A percentile compares a stretch with the other conserved stretches of the same genome.
phyloP scores from a whole-genome alignment of 2,888 invertebrate species.

The Syrphus vitripennis region DNA sequence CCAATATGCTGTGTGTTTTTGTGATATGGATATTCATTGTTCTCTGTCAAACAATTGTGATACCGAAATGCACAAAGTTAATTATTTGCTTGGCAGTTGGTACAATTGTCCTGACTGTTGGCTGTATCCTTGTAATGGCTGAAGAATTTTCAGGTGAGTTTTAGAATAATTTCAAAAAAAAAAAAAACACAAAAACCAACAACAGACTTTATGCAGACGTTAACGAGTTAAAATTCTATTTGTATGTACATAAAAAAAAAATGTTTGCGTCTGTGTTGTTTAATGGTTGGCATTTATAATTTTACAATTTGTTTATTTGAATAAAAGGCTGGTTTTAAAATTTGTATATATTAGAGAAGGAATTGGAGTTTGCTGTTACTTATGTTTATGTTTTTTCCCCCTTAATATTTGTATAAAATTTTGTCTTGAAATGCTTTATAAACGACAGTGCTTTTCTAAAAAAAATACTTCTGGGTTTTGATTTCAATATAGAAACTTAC shows the following conservation, averaged over 20 bases:
- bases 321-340: not conserved
- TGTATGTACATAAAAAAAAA: not conserved
- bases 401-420: too few relatives aligned
- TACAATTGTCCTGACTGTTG: conserved; percentile 86
- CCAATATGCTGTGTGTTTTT: conserved; percentile 95
- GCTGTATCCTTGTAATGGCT: conserved; percentile 91
- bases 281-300: not conserved
- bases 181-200: not conserved
- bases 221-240: not conserved
- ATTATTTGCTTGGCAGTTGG: conserved; percentile 85
- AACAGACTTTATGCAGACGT: not conserved
- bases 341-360: not conserved
- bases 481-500: too few relatives aligned
- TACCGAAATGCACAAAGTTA: conserved; percentile 85
- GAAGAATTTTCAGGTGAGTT: conserved; percentile 86
- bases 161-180: not conserved
- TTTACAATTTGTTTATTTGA: not conserved
- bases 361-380: too few relatives aligned
- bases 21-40: conserved; percentile 95
- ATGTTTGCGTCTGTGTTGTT: not conserved
- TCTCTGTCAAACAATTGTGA: conserved; percentile 88
- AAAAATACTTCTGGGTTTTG: too few relatives aligned
- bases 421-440: too few relatives aligned
- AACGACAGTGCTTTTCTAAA: too few relatives aligned
- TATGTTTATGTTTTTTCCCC: too few relatives aligned